These are phyloP conservation scores for Agelaius phoeniceus DNA, from an alignment of 2,113 vertebrate species.

Conservation along the genomic window DNA sequence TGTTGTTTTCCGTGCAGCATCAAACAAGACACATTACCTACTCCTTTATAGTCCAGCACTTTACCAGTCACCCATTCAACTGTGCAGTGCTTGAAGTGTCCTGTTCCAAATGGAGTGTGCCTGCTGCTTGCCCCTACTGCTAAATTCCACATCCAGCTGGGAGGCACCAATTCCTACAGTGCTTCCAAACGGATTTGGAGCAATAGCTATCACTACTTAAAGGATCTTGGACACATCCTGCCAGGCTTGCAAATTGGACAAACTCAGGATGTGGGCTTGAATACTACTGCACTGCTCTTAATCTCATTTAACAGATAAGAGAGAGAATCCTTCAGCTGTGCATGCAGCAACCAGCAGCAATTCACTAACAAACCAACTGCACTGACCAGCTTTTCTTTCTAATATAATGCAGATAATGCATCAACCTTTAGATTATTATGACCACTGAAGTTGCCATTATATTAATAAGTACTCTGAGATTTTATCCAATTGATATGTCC, in stretches of 20 bases:
- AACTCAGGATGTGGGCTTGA: not conserved
- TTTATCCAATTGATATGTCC: not conserved
- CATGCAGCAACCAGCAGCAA: not conserved
- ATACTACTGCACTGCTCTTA: not conserved
- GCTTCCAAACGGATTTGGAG: not conserved
- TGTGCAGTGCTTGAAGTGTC: fast-evolving
- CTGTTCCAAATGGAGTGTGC: not conserved
- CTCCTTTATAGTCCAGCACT: not conserved
- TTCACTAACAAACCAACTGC: not conserved
- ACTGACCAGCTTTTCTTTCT: not conserved
- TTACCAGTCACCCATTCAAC: not conserved
- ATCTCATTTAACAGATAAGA: not conserved
- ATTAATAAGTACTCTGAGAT: not conserved
- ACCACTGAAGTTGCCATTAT: not conserved
- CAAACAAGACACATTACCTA: not conserved
- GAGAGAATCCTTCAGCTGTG: not conserved
- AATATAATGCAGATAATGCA: not conserved
- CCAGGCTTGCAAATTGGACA: not conserved
- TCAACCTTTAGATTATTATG: not conserved
- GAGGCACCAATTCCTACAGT: not conserved
- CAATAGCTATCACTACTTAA: not conserved
- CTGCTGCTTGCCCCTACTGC: not conserved
- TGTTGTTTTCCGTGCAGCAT: not conserved
- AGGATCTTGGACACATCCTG: not conserved
- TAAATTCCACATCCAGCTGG: not conserved